A percentile compares a stretch with the other conserved stretches of the same genome.
Conservation (phyloP, 2,888 invertebrate genomes). For the Ptilodon capucinus region DNA sequence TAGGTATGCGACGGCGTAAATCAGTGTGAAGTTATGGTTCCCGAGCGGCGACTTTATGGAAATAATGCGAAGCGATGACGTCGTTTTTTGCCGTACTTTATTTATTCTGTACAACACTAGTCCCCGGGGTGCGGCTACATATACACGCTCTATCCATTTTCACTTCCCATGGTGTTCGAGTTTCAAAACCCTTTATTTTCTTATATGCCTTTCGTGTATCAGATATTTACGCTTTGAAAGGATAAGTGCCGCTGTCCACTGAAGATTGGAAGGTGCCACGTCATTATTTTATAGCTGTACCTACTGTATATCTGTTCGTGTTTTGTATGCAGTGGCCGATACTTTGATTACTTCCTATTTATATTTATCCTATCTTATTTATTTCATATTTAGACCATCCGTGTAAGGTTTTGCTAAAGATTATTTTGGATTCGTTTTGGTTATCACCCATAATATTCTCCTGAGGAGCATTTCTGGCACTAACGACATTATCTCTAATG, state of each 20-base stretch:
- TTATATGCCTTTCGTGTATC: constrained; percentile 3
- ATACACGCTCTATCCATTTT: constrained; percentile 15
- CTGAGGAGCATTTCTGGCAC: too few relatives aligned
- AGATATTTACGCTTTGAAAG: constrained; percentile 7
- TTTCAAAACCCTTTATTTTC: constrained; percentile 3
- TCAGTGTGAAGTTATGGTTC: constrained; percentile 23
- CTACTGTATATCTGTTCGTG: background rate
- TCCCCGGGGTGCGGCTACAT: constrained; percentile 5
- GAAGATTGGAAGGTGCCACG: background rate
- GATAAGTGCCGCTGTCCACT: constrained; percentile 5
- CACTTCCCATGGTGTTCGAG: constrained; percentile 4
- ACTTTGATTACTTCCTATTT: background rate
- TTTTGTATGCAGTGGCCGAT: background rate
- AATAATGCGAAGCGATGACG: constrained; percentile 18
- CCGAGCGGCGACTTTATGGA: constrained; percentile 21
- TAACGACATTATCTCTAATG: too few relatives aligned
- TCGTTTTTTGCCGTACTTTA: constrained; percentile 8
- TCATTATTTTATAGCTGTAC: background rate
- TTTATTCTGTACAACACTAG: constrained; percentile 12
- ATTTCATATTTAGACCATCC: background rate
- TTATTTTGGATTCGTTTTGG: too few relatives aligned
- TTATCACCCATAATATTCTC: too few relatives aligned
- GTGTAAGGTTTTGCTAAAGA: background rate
- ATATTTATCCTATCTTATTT: too few relatives aligned
- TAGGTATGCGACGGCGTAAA: constrained; percentile 8